Evolutionary conservation across 2,888 invertebrate genomes (phyloP), one percentile per base, ranked within the genome.

Genomic region (Lasioglossum pauxillum): DNA sequence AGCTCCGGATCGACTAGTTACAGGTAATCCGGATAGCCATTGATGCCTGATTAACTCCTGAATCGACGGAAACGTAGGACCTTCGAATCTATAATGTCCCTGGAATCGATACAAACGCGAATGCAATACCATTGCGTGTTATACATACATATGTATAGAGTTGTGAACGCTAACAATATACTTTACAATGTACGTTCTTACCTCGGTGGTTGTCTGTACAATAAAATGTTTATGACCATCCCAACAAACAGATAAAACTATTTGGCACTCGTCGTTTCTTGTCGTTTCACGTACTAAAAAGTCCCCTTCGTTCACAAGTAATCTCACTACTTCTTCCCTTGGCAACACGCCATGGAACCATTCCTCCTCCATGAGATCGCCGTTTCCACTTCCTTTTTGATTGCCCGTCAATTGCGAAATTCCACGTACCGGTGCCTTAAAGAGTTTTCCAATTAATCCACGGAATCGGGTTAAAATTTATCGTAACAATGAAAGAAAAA

Each of bases 331-430:
- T 96, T 99, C 99, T 95, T 99, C 99, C 23, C 99, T 96, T 0
- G 99, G 99, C 84, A 99, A 95, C 19, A 99, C 99, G 0, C 99
- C 99, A 94, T 99, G 99, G 95, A 99, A 99, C 99, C 99, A 99
- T 95, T 99, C 98, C 95, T 99, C 99, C 91, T 99, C 98, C 88
- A 98, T 97, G 74, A 98, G 95, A 19, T 97, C 97, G 69, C 97
- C 97, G 93, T 97, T 97, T 67, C 96, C 95, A 31, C 95, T 96
- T 92, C 92, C 93, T 83, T 94, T 94, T 88, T 93, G 93, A 80
- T 91, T 92, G 60, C 86, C 92, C 72, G 86, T 87, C 75, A 92
- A 91, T 90, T 92, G 94, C 12, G 93, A 92, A 57, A 93, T 93
- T 80, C 93, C 93, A 64, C 93, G 93, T 38, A 92, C 85, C 8